phyloP scores from a whole-genome alignment of 2,888 invertebrate species.

The Oligia latruncula region DNA sequence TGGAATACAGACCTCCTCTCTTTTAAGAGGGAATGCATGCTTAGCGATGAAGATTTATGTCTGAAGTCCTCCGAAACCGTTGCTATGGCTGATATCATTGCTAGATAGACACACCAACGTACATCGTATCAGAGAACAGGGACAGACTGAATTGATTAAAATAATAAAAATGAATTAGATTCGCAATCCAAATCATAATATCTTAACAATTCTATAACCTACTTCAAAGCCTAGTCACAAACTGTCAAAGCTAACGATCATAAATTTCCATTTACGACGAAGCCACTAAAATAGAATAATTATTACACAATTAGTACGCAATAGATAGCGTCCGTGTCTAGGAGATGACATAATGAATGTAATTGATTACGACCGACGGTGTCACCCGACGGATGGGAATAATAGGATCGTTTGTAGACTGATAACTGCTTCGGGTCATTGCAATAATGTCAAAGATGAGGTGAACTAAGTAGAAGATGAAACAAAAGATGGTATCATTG shows the following conservation, averaged over 20 bases:
- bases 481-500: not conserved
- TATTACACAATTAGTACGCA: constrained; percentile 74
- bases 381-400: constrained; percentile 75
- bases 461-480: not conserved
- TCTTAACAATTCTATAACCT: not conserved
- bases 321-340: constrained; percentile 70
- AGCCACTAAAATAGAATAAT: constrained; percentile 70
- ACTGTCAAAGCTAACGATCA: constrained; percentile 47
- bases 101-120: not conserved
- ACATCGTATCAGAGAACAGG: not conserved
- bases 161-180: not conserved
- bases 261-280: constrained; percentile 51
- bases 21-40: not conserved
- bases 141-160: not conserved
- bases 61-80: not conserved
- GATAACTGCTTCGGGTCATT: constrained; percentile 69
- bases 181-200: not conserved
- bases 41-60: not conserved
- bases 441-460: constrained; percentile 28
- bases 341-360: constrained; percentile 75
- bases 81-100: not conserved
- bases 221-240: constrained; percentile 34
- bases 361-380: constrained; percentile 72
- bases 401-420: constrained; percentile 77
- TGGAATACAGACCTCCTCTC: not conserved